These are phyloP conservation scores for Monopis laevigella DNA, from an alignment of 2,888 invertebrate genomes.

Conservation along the genomic window DNA sequence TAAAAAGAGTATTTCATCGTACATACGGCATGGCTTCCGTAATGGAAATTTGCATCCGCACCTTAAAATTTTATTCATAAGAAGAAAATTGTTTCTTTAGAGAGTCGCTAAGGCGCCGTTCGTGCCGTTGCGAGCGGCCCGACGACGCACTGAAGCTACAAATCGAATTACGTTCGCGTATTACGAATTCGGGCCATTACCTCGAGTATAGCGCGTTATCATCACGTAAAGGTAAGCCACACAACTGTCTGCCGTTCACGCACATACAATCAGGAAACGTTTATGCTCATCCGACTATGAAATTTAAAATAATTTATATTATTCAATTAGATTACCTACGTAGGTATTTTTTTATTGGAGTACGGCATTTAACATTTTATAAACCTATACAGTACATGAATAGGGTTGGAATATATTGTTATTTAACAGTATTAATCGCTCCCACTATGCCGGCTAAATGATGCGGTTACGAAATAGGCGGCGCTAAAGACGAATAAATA, in stretches of 20 bases:
- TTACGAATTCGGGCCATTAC: slow-evolving; percentile 37
- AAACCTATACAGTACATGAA: no score
- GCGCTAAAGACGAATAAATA: no score
- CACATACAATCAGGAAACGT: slow-evolving; percentile 1
- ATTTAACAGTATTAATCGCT: no score
- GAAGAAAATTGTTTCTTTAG: slow-evolving; percentile 60
- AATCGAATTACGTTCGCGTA: slow-evolving; percentile 14
- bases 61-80: slow-evolving; percentile 65
- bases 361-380: no score
- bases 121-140: slow-evolving; percentile 10
- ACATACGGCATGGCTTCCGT: slow-evolving; percentile 26
- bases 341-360: no score
- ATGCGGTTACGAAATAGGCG: no score
- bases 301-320: no score
- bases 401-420: no score
- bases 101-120: slow-evolving; percentile 23
- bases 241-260: neutral
- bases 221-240: slow-evolving; percentile 6
- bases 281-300: no score
- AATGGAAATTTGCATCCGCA: slow-evolving; percentile 63
- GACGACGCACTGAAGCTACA: slow-evolving; percentile 11
- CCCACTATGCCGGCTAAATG: no score
- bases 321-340: no score
- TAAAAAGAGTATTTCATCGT: slow-evolving; percentile 9
- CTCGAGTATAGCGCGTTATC: slow-evolving; percentile 13